These are phyloP conservation scores for Stichopus chloronotus DNA, from an alignment of 35 echinoderm and acorn worm genomes.

Conservation along the genomic window DNA sequence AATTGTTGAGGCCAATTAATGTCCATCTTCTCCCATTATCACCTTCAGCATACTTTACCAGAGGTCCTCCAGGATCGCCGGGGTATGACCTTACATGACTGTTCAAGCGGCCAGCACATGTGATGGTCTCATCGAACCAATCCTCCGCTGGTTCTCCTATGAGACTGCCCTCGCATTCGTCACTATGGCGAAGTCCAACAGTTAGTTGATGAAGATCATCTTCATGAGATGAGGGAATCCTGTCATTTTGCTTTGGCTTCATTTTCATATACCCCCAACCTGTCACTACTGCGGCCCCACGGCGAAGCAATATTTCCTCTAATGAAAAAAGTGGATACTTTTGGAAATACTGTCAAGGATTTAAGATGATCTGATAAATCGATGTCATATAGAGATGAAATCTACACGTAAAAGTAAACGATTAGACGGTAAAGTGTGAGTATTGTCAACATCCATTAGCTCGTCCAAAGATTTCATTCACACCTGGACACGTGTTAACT, in stretches of 20 bases:
- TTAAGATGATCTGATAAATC: no score
- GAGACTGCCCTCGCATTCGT: constrained; percentile 14
- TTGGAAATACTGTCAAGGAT: no score
- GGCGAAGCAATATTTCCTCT: no score
- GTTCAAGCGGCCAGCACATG: background rate
- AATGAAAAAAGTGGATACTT: no score
- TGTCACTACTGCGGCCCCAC: constrained; percentile 7
- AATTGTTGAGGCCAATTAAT: constrained; percentile 6
- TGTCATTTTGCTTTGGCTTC: background rate
- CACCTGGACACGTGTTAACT: no score
- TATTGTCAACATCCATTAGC: no score
- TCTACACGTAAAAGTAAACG: no score
- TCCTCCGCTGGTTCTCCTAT: background rate
- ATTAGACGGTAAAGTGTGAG: no score
- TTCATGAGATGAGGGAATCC: no score
- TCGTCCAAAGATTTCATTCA: no score
- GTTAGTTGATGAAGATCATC: background rate
- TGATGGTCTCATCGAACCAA: background rate
- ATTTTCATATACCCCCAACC: background rate
- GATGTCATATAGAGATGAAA: no score
- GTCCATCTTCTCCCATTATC: background rate
- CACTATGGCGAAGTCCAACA: background rate
- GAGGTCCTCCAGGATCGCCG: constrained; percentile 32
- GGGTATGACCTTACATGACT: background rate
- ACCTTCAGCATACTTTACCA: background rate